Base-by-base conservation (phyloP, 2,113 vertebrate genomes). In the Gopherus flavomarginatus region DNA sequence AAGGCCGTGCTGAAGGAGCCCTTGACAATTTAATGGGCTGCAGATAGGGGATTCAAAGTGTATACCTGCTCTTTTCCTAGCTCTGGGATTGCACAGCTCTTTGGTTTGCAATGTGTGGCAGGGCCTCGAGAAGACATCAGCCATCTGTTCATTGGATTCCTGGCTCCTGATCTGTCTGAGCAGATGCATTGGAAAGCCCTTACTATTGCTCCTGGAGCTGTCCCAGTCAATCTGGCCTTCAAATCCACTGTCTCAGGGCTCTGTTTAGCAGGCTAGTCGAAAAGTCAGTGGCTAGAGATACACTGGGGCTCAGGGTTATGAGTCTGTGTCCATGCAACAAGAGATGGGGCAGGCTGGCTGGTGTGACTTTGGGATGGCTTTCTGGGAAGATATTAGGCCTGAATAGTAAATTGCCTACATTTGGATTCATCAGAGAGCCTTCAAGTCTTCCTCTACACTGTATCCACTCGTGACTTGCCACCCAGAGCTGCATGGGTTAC, bases 1-100 rank as follows among this genome's bases (percentile, higher is more conserved):
- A 53, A 87, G 8, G 8, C 65, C 14, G 8, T 44, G n/a, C 56
- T 91, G 82, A 82, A 85, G 47, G 57, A 85, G 27, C 24, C 84
- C 0, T 0, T 0, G 11, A 1, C 50, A n/a, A 80, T 77, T 19
- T 82, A 88, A 56, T n/a, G 56, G 49, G 3, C 29, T 90, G 79
- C 75, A 83, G 90, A 85, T 52, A 77, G 90, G 62, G 86, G 22
- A 44, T 31, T 17, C 2, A 77, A 24, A 7, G 83, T 27, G 38
- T 4, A 42, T 21, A 6, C 16, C 26, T 2, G 3, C 29, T 11
- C n/a, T 87, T 78, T 86, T 13, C 59, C 35, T 8, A 6, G n/a
- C n/a, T 72, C n/a, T 38, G 59, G 42, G 44, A 26, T 17, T 83
- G 27, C 11, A 3, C 69, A 19, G 7, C 38, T n/a, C 12, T 65